A percentile compares a stretch with the other conserved stretches of the same genome.
phyloP scores from a whole-genome alignment of 2,888 invertebrate species.

The Plebejus argus region DNA sequence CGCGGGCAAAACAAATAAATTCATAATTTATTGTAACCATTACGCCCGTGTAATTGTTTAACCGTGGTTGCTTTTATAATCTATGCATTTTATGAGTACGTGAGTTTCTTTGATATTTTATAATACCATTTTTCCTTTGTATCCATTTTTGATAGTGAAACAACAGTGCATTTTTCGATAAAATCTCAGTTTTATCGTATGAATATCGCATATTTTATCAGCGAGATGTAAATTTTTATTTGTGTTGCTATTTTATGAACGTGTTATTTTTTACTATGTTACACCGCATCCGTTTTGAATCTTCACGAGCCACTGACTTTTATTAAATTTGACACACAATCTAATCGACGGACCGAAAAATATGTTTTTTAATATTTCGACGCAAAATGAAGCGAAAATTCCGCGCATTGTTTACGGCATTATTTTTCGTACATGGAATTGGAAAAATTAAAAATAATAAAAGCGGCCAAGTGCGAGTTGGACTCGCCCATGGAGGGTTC shows the following conservation, averaged over 20 bases:
- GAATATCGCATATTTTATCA: neutral
- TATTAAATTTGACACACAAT: constrained; percentile 11
- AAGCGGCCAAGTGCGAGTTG: too few species aligned
- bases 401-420: neutral
- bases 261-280: neutral
- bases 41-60: constrained; percentile 32
- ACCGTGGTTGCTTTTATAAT: constrained; percentile 30
- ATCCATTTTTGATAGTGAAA: neutral
- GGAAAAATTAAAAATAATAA: neutral
- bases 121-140: constrained; percentile 5
- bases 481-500: too few species aligned
- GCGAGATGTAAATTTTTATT: neutral
- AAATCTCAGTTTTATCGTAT: constrained; percentile 7
- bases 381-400: neutral
- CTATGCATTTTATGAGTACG: constrained; percentile 27
- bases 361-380: neutral
- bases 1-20: constrained; percentile 33
- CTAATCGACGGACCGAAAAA: neutral
- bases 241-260: constrained; percentile 6
- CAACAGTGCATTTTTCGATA: constrained; percentile 2
- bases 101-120: constrained; percentile 8
- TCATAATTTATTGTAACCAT: constrained; percentile 28
- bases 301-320: neutral
- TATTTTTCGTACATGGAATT: neutral
- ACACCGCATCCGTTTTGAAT: neutral